These are phyloP conservation scores for Laspeyria flexula DNA, from an alignment of 2,888 invertebrate genomes.

Conservation along the genomic window DNA sequence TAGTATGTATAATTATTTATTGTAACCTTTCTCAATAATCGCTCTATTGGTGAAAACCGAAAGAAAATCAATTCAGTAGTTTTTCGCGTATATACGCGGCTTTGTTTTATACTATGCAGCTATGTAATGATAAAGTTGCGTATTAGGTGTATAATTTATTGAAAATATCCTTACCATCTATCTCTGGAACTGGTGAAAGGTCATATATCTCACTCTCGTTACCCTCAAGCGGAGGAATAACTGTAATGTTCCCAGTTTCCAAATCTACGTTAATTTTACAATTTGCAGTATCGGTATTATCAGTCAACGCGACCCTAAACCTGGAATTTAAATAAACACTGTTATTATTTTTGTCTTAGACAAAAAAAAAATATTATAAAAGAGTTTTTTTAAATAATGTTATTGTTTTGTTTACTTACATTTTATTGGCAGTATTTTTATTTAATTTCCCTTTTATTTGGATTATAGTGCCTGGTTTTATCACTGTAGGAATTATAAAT, in stretches of 20 bases:
- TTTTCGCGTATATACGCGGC: too few species aligned
- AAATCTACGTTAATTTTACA: slow-evolving; percentile 36
- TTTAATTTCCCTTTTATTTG: slow-evolving; percentile 38
- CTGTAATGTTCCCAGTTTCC: slow-evolving; percentile 6
- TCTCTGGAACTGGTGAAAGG: not conserved
- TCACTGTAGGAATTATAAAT: slow-evolving; percentile 29
- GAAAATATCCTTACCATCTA: not conserved
- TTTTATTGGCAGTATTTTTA: slow-evolving; percentile 3
- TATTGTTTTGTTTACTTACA: slow-evolving; percentile 39
- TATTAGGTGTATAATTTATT: too few species aligned
- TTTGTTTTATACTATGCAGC: too few species aligned
- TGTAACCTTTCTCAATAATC: too few species aligned
- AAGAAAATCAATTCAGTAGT: too few species aligned
- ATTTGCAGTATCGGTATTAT: slow-evolving; percentile 10
- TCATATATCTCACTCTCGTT: slow-evolving; percentile 1
- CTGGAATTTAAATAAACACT: slow-evolving; percentile 22
- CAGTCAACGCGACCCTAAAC: slow-evolving; percentile 30
- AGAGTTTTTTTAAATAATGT: too few species aligned
- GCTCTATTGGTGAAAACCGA: too few species aligned
- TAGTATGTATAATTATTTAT: too few species aligned
- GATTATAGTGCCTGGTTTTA: slow-evolving; percentile 22
- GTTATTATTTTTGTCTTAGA: not conserved
- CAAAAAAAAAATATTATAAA: not conserved
- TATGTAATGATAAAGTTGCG: too few species aligned
- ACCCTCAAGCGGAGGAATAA: slow-evolving; percentile 19